These are phyloP conservation scores for Rhabdomys dilectus DNA, from an alignment of 2,113 vertebrate genomes.

Conservation along the genomic window DNA sequence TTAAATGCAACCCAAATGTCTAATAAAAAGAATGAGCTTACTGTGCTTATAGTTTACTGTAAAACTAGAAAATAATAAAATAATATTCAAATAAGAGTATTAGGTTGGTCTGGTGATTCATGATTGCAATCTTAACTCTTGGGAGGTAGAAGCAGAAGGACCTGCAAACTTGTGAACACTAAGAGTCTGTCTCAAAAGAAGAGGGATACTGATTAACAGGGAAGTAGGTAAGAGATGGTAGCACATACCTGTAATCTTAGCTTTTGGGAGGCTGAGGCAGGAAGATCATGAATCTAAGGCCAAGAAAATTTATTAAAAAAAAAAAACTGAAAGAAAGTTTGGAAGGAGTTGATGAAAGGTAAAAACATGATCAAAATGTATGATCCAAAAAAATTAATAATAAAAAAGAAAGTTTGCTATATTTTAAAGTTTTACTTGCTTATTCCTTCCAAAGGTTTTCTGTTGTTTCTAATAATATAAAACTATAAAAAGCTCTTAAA, in stretches of 20 bases:
- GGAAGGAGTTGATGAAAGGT: neutral
- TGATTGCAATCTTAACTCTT: neutral
- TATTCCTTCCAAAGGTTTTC: slow-evolving; percentile 35
- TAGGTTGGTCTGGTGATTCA: neutral
- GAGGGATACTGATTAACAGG: neutral
- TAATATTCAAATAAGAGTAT: neutral
- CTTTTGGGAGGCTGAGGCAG: neutral
- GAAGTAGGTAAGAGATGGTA: neutral
- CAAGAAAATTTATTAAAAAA: neutral
- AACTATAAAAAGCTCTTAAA: neutral
- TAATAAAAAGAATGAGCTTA: neutral
- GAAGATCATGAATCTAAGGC: neutral
- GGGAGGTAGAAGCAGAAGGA: no score
- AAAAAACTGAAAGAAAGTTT: slow-evolving; percentile 60
- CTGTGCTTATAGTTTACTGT: neutral
- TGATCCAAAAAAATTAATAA: neutral
- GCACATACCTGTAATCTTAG: neutral
- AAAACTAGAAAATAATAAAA: slow-evolving; percentile 11
- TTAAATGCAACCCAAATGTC: neutral
- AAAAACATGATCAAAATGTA: neutral
- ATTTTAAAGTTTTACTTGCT: slow-evolving; percentile 23
- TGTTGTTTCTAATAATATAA: slow-evolving; percentile 4
- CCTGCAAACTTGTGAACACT: neutral
- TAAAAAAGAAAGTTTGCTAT: neutral
- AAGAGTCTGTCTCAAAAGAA: neutral